Percentiles rank a stretch among this genome's conserved stretches.
Conservation (phyloP, 2,113 vertebrate genomes). For the cattle (Bos taurus) region ARS-UCD2.0 NC_037343.1:58614001-58614500, state of each 20-base stretch:
- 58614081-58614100: neutral
- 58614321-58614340: neutral
- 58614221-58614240: neutral
- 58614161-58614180: neutral
- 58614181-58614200: neutral
- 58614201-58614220: neutral
- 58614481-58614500: neutral
- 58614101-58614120: neutral
- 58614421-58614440: neutral
- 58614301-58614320: rapidly evolving
- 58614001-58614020: neutral
- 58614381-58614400: neutral
- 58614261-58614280: neutral
- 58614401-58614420: neutral
- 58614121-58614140: no score
- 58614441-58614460: neutral
- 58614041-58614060: neutral
- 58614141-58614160: neutral
- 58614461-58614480: neutral
- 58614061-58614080: rapidly evolving
- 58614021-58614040: neutral
- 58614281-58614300: neutral
- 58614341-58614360: neutral
- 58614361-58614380: neutral
- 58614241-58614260: neutral